Percentiles rank a stretch among this genome's conserved stretches.
phyloP scores from a whole-genome alignment of 2,888 invertebrate species.

The Parnassius orleans region DNA sequence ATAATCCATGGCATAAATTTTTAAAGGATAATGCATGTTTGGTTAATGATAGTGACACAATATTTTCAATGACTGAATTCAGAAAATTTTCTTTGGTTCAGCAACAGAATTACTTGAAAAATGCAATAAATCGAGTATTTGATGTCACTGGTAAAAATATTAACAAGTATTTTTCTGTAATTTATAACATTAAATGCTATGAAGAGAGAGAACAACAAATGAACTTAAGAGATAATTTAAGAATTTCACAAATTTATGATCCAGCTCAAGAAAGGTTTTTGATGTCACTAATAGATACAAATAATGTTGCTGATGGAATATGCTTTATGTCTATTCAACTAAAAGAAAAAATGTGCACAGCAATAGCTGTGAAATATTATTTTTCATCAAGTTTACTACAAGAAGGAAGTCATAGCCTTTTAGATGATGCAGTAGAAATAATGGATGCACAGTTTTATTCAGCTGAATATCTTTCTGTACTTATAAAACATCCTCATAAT shows the following conservation, averaged over 20 bases:
- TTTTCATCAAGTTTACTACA: conserved; percentile 70
- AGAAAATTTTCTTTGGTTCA: conserved; percentile 89
- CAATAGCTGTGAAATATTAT: conserved; percentile 77
- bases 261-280: conserved; percentile 70
- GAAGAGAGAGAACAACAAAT: conserved; percentile 46
- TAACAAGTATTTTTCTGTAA: conserved; percentile 81
- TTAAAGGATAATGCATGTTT: conserved; percentile 87
- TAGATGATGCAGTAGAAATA: conserved; percentile 66
- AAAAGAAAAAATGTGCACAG: conserved; percentile 58
- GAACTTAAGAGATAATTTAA: conserved; percentile 51
- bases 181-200: conserved; percentile 77
- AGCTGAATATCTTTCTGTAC: conserved; percentile 84
- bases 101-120: conserved; percentile 86
- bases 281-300: conserved; percentile 70
- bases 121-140: conserved; percentile 85
- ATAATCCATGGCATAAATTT: conserved; percentile 90
- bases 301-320: conserved; percentile 62
- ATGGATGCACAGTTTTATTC: conserved; percentile 90
- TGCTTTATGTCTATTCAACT: conserved; percentile 75
- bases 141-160: conserved; percentile 83
- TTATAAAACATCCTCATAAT: conserved; percentile 79
- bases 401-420: conserved; percentile 43
- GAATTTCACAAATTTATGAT: conserved; percentile 76
- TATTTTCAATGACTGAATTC: conserved; percentile 89
- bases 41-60: conserved; percentile 83